Base-by-base conservation (phyloP, 2,888 invertebrate species). In the Caenorhabditis sp. region DNA sequence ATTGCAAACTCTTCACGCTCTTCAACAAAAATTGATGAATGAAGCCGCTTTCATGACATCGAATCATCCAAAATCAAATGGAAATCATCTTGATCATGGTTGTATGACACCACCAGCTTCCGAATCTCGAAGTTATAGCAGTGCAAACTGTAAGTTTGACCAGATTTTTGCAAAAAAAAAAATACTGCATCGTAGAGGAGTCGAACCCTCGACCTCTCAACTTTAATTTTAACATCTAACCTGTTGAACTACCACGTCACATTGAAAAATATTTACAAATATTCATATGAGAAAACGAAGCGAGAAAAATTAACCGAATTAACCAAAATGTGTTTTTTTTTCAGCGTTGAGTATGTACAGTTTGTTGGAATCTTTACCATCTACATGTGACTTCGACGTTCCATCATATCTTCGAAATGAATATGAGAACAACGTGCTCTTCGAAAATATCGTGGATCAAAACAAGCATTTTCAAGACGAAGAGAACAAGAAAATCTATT, bases 401-500 rank as follows among this genome's bases (percentile, higher is more conserved):
- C 24, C 36, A 17, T 12, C 23, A 2, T 51, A n/a, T 19, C 27
- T 31, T 6, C 31, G 31, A 31, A 31, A 4, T 10, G 31, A 31
- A 6, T 31, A 31, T 31, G 31, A 31, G 31, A 31, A 31, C 10
- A 4, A 31, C 4, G 31, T 31, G 4, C 31, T 31, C 31, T 31
- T 31, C 31, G 31, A 43, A 6, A 43, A 43, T 43, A 5, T 43
- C 14, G 14, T 43, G 2, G 43, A 17, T 17, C 43, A 43, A 12
- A 17, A 17, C 43, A 17, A 43, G 14, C 12, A 66, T 37, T 31
- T 27, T 17, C 58, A 51, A 51, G 10, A n/a, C 17, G 51, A 50
- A 10, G 62, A 57, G 10, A 61, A 57, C 49, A 10, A 17, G 12
- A 43, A 43, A 14, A 54, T 69, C 37, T 73, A 58, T 59, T 59